A percentile compares a stretch with the other conserved stretches of the same genome.
These are phyloP conservation scores for Sebastes kiyomatsui DNA, from an alignment of 2,797 vertebrate species.

Conservation along the genomic window DNA sequence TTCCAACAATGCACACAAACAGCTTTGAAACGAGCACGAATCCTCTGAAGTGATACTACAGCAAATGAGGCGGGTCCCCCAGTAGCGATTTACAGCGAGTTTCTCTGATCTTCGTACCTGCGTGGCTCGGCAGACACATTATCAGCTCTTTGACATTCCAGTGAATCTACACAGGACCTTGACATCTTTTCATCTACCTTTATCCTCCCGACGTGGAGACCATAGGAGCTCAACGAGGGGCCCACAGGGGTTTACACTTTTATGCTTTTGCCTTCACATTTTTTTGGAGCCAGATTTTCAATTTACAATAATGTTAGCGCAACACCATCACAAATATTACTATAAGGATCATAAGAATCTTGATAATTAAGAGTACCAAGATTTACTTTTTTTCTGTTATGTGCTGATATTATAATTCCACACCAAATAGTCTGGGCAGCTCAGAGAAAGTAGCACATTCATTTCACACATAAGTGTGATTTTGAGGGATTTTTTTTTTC, in stretches of 20 bases:
- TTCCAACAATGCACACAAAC: conserved; percentile 52
- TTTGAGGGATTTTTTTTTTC: background rate
- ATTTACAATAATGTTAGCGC: background rate
- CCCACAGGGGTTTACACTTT: background rate
- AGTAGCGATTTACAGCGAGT: conserved; percentile 54
- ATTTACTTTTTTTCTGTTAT: background rate
- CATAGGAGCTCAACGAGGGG: conserved; percentile 16
- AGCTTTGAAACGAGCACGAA: conserved; percentile 58
- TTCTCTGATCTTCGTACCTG: conserved; percentile 75
- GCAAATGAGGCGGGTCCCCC: conserved; percentile 62
- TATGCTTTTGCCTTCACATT: background rate
- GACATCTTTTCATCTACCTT: conserved; percentile 73
- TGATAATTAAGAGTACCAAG: background rate
- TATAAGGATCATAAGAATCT: background rate
- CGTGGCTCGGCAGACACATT: conserved; percentile 63
- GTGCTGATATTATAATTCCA: background rate
- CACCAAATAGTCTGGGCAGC: background rate
- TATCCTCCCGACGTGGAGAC: conserved; percentile 32
- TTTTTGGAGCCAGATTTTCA: background rate
- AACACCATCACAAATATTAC: background rate
- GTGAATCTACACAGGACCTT: conserved; percentile 57
- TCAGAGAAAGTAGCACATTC: background rate
- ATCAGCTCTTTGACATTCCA: conserved; percentile 71
- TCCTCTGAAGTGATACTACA: conserved; percentile 69
- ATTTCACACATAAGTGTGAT: background rate